phyloP scores from a whole-genome alignment of 2,888 invertebrate genomes.

The Caradrina kadenii region DNA sequence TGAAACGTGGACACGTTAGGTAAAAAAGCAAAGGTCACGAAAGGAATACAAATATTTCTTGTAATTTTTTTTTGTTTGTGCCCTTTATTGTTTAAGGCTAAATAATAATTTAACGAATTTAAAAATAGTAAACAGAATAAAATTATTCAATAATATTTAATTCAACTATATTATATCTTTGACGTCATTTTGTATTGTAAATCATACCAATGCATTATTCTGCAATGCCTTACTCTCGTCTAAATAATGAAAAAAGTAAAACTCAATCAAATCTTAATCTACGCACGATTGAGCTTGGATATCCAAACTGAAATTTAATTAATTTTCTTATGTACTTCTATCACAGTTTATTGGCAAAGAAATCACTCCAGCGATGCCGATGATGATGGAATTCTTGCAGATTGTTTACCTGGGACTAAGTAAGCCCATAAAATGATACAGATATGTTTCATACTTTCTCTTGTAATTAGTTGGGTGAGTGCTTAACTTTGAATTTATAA shows the following conservation, averaged over 20 bases:
- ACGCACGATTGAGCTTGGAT: slow-evolving; percentile 71
- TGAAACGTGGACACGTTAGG: background rate
- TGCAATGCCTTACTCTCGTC: slow-evolving; percentile 14
- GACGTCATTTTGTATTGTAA: slow-evolving; percentile 8
- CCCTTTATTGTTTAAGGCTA: background rate
- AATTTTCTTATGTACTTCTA: slow-evolving; percentile 70
- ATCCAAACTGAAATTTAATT: slow-evolving; percentile 73
- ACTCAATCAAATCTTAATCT: slow-evolving; percentile 62
- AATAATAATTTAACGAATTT: background rate
- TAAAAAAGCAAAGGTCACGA: slow-evolving; percentile 2
- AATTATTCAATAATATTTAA: slow-evolving; percentile 20
- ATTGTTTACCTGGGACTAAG: slow-evolving; percentile 67
- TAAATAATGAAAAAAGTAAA: slow-evolving; percentile 32
- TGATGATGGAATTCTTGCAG: slow-evolving; percentile 70
- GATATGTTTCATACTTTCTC: slow-evolving; percentile 72
- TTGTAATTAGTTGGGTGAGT: slow-evolving; percentile 76
- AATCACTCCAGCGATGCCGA: slow-evolving; percentile 69
- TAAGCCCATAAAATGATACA: slow-evolving; percentile 81
- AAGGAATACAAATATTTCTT: slow-evolving; percentile 9
- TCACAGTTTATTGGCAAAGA: slow-evolving; percentile 73
- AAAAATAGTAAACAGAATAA: slow-evolving; percentile 18
- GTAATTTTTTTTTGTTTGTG: slow-evolving; percentile 12
- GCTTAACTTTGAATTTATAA: slow-evolving; percentile 10
- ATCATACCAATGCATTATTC: slow-evolving; percentile 16
- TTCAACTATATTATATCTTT: slow-evolving; percentile 8